Evolutionary conservation across 2,797 vertebrate genomes (phyloP), one percentile per base, ranked within the genome.

Genomic region (Epinephelus awoara): DNA sequence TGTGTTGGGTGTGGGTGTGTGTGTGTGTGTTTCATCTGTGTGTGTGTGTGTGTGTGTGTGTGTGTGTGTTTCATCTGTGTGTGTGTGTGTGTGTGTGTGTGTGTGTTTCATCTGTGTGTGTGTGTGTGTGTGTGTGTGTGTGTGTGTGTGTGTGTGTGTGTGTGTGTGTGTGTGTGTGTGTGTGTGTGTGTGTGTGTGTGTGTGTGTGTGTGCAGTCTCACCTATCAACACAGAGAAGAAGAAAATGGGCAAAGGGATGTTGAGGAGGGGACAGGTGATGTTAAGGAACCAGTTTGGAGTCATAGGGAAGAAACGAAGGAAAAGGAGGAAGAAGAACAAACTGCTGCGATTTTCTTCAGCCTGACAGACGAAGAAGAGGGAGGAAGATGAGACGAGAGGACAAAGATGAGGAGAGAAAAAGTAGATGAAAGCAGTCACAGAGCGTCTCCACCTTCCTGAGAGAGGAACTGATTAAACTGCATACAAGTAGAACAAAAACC

Each of bases 221-320:
- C 98, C 98, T 0, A 99, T 97, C 46, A 99, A 95, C 56, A 98
- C 96, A 0, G 98, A 98, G 92, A 97, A 96, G 95, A 98, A 98
- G 95, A 99, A 99, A 51, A 98, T 96, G 74, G 93, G 77, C 0
- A 98, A 79, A 0, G 98, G 97, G 70, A 99, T 97, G 92, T 98
- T 98, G 90, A 99, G 95, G 89, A 99, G 97, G n/a, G 98, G 98
- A 88, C 97, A 97, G 0, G 98, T 97, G 91, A 99, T 93, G 88
- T 99, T 99, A 90, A 99, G 94, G 89, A 99, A 99, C 98, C 98
- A 99, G 94, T 99, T 99, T 66, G 98, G 98, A 12, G 98, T 98
- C 97, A 99, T 97, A 47, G 98, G 98, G 89, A 99, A 98, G 87
- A 99, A 96, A 77, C 98, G 96, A 83, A 99, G 96, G 91, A 99